Evolutionary conservation across 2,797 vertebrate genomes (phyloP).

Genomic region (Myotis findleyi): DNA sequence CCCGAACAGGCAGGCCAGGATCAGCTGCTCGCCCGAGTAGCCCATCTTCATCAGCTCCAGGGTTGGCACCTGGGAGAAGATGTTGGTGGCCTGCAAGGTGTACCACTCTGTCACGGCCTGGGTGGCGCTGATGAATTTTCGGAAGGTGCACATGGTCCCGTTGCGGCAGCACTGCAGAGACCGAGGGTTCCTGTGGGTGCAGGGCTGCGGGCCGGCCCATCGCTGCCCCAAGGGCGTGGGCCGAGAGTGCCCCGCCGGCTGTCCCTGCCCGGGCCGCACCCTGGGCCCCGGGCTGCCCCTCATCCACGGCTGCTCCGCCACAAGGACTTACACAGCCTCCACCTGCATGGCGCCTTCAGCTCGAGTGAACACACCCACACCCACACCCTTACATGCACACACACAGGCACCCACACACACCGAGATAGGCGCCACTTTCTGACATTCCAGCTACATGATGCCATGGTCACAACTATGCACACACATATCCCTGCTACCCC

Average conservation of each 20-base stretch:
- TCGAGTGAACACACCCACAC: fast-evolving
- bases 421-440: background rate
- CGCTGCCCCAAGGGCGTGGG: too few species aligned
- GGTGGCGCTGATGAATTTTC: conserved; percentile 88
- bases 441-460: background rate
- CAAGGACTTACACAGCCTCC: background rate
- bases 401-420: background rate
- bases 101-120: conserved; percentile 90
- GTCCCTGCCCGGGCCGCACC: fast-evolving
- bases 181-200: background rate
- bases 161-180: conserved; percentile 85
- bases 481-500: fast-evolving
- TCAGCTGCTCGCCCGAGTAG: conserved; percentile 87
- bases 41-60: conserved; percentile 86
- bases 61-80: conserved; percentile 85
- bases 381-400: too few species aligned
- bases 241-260: fast-evolving
- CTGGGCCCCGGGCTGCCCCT: background rate
- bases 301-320: fast-evolving
- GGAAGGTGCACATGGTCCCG: conserved; percentile 84
- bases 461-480: background rate
- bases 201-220: background rate
- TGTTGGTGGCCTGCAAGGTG: conserved; percentile 88
- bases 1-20: conserved; percentile 89
- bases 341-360: fast-evolving